phyloP scores from a whole-genome alignment of 23 tunicate genomes.

The Ascidia mentula region DNA sequence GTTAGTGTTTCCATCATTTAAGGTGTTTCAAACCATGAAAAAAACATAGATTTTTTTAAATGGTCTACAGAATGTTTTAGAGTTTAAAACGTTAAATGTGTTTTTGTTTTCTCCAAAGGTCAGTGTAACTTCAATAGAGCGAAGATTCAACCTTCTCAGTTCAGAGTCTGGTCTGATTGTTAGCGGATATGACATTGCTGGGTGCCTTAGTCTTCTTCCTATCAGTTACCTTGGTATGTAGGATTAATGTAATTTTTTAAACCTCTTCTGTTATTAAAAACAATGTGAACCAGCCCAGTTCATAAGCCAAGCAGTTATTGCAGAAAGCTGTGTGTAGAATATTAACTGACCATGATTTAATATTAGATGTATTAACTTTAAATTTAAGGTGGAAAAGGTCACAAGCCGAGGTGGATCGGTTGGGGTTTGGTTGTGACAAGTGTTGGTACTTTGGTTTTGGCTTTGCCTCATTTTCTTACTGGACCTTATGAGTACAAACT shows the following conservation, averaged over 20 bases:
- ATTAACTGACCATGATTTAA: too few relatives aligned
- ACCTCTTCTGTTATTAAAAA: not conserved
- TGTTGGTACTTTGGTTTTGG: slow-evolving; percentile 25
- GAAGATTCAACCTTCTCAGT: slow-evolving; percentile 54
- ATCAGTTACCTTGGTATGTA: slow-evolving; percentile 73
- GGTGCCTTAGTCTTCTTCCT: slow-evolving; percentile 70
- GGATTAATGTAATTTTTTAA: not conserved
- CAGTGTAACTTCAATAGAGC: slow-evolving; percentile 76
- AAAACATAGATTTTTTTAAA: too few relatives aligned
- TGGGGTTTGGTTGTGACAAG: slow-evolving; percentile 38
- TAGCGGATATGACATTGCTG: slow-evolving; percentile 91
- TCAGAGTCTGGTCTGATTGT: slow-evolving; percentile 84
- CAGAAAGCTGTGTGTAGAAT: too few relatives aligned
- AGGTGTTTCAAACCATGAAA: not conserved
- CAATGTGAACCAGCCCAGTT: too few relatives aligned
- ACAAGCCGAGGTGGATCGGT: slow-evolving; percentile 58
- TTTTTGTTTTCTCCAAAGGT: slow-evolving; percentile 55
- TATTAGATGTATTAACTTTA: too few relatives aligned
- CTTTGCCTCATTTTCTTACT: slow-evolving; percentile 45
- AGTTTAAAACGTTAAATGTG: too few relatives aligned
- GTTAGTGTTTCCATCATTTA: slow-evolving; percentile 20
- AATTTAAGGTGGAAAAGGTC: slow-evolving; percentile 32
- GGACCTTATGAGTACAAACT: slow-evolving; percentile 35
- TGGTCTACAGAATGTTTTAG: too few relatives aligned
- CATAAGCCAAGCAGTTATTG: too few relatives aligned